Conservation (phyloP, 2,113 vertebrate genomes). For the Trematocara nigrifrons region DNA sequence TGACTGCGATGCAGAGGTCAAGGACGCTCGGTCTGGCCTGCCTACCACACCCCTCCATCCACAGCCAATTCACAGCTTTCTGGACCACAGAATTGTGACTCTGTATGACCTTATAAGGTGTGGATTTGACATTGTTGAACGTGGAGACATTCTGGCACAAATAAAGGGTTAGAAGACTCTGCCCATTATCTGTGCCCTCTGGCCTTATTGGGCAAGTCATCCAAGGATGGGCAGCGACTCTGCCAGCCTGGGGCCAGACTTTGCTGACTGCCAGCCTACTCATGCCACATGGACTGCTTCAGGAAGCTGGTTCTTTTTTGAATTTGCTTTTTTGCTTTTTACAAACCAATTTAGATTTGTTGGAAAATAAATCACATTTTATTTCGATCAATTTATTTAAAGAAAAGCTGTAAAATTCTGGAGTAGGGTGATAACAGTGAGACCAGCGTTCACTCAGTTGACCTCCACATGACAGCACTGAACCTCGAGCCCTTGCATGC, state of each 20-base stretch:
- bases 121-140: constrained; percentile 23
- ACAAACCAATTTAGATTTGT: not conserved
- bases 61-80: constrained; percentile 32
- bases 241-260: constrained; percentile 48
- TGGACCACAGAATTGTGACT: not conserved
- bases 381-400: not conserved
- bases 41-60: not conserved
- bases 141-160: constrained; percentile 56
- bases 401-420: not conserved
- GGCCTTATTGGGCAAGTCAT: constrained; percentile 56
- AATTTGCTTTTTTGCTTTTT: not conserved
- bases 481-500: constrained; percentile 42
- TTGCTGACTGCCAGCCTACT: constrained; percentile 46
- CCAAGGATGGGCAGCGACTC: constrained; percentile 43
- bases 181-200: constrained; percentile 64
- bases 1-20: not conserved
- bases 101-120: constrained; percentile 34
- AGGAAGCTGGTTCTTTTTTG: not conserved
- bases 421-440: not conserved
- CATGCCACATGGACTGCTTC: constrained; percentile 25
- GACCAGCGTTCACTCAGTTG: not conserved
- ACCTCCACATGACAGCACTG: not conserved
- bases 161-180: constrained; percentile 51
- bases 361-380: not conserved
- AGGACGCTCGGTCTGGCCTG: not conserved